These are phyloP conservation scores for Drosophila mauritiana DNA, from an alignment of 1,140 invertebrate species.

Conservation along the genomic window DNA sequence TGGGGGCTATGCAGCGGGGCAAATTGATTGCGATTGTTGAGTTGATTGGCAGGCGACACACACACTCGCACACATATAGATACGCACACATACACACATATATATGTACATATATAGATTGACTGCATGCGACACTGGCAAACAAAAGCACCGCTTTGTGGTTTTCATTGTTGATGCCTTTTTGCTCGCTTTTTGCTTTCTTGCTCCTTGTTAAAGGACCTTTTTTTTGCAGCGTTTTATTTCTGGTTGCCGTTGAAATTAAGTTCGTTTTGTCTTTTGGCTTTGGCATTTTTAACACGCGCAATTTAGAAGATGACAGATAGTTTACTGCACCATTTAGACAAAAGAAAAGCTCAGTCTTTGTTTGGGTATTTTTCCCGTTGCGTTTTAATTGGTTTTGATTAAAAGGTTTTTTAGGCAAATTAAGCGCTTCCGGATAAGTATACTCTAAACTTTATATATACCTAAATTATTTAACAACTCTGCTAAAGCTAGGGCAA, in stretches of 20 bases:
- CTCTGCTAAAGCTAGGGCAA: no score
- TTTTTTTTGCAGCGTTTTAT: conserved; percentile 53
- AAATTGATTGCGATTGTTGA: conserved; percentile 83
- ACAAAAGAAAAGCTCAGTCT: not conserved
- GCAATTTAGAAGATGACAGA: conserved; percentile 50
- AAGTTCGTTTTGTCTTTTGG: conserved; percentile 49
- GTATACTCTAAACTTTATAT: no score
- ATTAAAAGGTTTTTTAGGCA: not conserved
- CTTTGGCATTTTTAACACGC: conserved; percentile 25
- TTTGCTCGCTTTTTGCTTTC: conserved; percentile 13
- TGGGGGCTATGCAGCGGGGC: conserved; percentile 47
- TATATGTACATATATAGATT: conserved; percentile 42
- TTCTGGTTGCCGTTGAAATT: conserved; percentile 61
- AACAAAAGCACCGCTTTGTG: conserved; percentile 75
- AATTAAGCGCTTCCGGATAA: no score
- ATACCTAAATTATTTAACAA: no score
- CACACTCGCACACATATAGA: conserved; percentile 1
- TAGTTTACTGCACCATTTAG: conserved; percentile 32
- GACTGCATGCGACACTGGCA: conserved; percentile 72
- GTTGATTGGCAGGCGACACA: conserved; percentile 80
- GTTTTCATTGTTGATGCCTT: conserved; percentile 65
- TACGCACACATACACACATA: conserved; percentile 1
- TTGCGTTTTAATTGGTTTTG: not conserved
- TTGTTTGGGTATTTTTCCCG: not conserved
- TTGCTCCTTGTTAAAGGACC: conserved; percentile 16